Conservation (phyloP, 2,888 invertebrate species). For the Theretra japonica region DNA sequence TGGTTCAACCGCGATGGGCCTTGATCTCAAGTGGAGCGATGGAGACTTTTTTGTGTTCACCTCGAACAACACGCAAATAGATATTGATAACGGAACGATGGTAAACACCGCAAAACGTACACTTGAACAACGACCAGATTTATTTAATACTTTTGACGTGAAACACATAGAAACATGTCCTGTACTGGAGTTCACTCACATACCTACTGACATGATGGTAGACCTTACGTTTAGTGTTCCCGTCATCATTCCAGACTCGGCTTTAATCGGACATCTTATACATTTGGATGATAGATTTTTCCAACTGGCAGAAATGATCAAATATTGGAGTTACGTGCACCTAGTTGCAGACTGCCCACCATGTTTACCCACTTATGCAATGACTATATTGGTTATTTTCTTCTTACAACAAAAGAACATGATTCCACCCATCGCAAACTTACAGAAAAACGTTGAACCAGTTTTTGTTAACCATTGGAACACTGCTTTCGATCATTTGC, state of each 20-base stretch:
- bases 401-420: constrained; percentile 12
- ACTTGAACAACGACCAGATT: constrained; percentile 35
- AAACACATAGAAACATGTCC: neutral
- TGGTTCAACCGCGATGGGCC: constrained; percentile 44
- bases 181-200: neutral
- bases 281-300: constrained; percentile 35
- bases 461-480: neutral
- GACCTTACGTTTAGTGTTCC: neutral
- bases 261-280: constrained; percentile 38
- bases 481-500: neutral
- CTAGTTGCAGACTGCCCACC: neutral
- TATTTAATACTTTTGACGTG: constrained; percentile 28
- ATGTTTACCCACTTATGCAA: neutral
- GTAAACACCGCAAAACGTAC: constrained; percentile 30
- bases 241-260: neutral
- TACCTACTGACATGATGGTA: neutral
- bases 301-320: constrained; percentile 38
- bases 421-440: neutral
- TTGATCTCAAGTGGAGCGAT: constrained; percentile 44
- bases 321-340: constrained; percentile 38
- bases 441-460: neutral
- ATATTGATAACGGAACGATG: constrained; percentile 11
- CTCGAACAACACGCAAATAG: constrained; percentile 28
- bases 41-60: constrained; percentile 39
- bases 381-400: neutral